phyloP scores from a whole-genome alignment of 2,888 invertebrate genomes.

The Athalia circularis region DNA sequence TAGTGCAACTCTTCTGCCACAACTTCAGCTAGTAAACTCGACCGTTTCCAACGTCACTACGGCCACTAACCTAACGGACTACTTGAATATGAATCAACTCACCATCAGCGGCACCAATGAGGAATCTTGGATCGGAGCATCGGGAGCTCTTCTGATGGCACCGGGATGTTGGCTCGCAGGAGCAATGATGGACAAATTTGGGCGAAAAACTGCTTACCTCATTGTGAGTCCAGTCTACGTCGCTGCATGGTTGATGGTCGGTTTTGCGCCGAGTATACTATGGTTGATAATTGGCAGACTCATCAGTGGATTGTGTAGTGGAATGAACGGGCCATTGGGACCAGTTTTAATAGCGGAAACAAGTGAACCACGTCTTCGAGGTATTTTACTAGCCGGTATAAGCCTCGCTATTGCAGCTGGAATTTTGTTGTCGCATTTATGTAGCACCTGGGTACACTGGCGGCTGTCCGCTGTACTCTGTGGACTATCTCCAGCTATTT shows the following conservation, averaged over 20 bases:
- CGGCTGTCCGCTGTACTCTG: constrained; percentile 78
- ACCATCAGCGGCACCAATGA: constrained; percentile 43
- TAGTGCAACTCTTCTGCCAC: constrained; percentile 80
- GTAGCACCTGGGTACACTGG: constrained; percentile 82
- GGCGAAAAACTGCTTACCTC: constrained; percentile 78
- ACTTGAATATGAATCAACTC: constrained; percentile 18
- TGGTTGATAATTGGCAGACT: constrained; percentile 77
- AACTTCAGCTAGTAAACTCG: constrained; percentile 74
- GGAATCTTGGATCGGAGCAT: constrained; percentile 75
- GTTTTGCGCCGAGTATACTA: constrained; percentile 75
- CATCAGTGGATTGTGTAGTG: constrained; percentile 77
- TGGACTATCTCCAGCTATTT: constrained; percentile 75
- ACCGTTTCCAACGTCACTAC: constrained; percentile 1
- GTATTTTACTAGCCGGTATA: constrained; percentile 79
- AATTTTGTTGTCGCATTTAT: constrained; percentile 79
- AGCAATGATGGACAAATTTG: constrained; percentile 79
- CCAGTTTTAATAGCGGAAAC: constrained; percentile 80
- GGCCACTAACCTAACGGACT: neutral
- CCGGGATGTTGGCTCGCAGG: constrained; percentile 79
- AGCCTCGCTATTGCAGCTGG: constrained; percentile 81
- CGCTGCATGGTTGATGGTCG: constrained; percentile 79
- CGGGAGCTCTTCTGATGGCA: constrained; percentile 80
- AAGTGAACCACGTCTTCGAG: constrained; percentile 79
- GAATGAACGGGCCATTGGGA: constrained; percentile 75
- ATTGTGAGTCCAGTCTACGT: constrained; percentile 77